These are phyloP conservation scores for Parasteatoda tepidariorum DNA, from an alignment of 1,140 invertebrate species.

Conservation along the genomic window DNA sequence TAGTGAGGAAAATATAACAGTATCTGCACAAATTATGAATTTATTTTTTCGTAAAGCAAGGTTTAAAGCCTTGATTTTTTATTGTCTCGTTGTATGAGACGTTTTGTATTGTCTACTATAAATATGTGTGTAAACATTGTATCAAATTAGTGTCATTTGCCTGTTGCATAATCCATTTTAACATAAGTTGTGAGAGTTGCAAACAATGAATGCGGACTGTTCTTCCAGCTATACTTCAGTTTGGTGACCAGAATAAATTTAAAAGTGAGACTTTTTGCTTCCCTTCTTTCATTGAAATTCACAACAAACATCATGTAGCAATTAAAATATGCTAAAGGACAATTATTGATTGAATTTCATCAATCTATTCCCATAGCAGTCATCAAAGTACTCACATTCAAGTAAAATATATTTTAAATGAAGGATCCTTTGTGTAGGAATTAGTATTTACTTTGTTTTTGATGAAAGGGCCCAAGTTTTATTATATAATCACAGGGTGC, in stretches of 20 bases:
- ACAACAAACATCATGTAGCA: not conserved
- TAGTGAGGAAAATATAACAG: conserved; percentile 10
- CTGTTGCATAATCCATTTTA: conserved; percentile 31
- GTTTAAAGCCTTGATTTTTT: conserved; percentile 54
- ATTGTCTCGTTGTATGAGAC: conserved; percentile 60
- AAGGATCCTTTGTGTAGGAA: no score
- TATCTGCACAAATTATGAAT: conserved; percentile 47
- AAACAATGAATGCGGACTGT: conserved; percentile 33
- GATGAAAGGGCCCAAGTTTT: no score
- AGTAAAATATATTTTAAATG: no score
- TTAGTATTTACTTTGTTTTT: no score
- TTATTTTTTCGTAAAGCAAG: conserved; percentile 59
- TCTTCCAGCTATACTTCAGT: conserved; percentile 49
- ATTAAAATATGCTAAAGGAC: no score
- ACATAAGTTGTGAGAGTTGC: not conserved
- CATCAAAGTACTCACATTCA: no score
- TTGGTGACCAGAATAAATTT: conserved; percentile 37
- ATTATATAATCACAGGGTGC: no score
- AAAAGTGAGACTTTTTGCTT: not conserved
- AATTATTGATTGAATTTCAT: no score
- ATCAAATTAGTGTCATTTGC: conserved; percentile 40
- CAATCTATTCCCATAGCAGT: no score
- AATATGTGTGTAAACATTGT: conserved; percentile 30
- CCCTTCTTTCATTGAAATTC: not conserved
- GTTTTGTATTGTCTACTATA: conserved; percentile 55